These are phyloP conservation scores for Prunella fulvescens DNA, from an alignment of 2,113 vertebrate species.

Conservation along the genomic window DNA sequence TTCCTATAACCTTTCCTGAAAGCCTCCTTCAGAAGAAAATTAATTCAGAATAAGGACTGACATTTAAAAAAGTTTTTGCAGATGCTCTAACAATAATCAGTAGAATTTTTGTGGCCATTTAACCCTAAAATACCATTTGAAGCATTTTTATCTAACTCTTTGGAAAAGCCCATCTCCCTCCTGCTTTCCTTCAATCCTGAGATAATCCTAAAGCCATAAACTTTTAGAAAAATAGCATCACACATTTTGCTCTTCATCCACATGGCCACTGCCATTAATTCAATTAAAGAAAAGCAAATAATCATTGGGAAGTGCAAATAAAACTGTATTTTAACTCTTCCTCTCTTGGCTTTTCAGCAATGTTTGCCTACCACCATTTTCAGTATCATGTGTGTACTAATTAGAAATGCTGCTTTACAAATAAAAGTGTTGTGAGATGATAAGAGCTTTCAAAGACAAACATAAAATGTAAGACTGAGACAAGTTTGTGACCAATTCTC, in stretches of 20 bases:
- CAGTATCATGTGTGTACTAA: background rate
- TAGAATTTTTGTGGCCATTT: background rate
- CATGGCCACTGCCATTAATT: background rate
- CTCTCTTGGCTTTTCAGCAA: background rate
- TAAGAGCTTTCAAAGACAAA: slow-evolving; percentile 29
- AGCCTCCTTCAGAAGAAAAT: background rate
- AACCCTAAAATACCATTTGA: background rate
- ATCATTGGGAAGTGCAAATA: background rate
- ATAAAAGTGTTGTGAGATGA: slow-evolving; percentile 4
- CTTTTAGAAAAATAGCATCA: background rate
- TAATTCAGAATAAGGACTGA: background rate
- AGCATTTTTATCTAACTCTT: background rate
- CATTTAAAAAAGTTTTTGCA: background rate
- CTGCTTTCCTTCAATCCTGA: background rate
- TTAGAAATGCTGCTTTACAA: slow-evolving; percentile 3
- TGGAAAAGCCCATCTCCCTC: background rate
- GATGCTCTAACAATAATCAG: background rate
- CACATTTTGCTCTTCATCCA: background rate
- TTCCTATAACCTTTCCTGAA: background rate
- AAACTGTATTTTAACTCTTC: background rate
- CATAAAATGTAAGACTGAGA: background rate
- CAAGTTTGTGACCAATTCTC: background rate
- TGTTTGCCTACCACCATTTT: slow-evolving; percentile 9
- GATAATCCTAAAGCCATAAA: background rate
- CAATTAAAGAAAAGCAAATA: background rate